phyloP scores from a whole-genome alignment of 2,113 vertebrate genomes.

The Vidua chalybeata region DNA sequence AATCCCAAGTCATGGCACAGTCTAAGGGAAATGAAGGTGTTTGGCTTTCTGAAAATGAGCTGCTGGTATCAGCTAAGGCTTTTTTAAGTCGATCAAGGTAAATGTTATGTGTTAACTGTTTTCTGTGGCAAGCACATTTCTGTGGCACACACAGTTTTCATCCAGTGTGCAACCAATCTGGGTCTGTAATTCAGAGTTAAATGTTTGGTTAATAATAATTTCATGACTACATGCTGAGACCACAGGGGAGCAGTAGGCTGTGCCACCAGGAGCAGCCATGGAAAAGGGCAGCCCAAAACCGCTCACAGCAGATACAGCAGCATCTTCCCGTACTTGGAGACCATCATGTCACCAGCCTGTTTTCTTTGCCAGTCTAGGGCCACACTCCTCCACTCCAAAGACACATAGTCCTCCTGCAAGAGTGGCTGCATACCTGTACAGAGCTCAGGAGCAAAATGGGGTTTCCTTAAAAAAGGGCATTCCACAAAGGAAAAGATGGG shows the following conservation, averaged over 20 bases:
- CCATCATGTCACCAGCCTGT: not conserved
- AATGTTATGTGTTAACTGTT: not conserved
- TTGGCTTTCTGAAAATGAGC: not conserved
- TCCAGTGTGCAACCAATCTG: not conserved
- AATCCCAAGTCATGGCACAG: not conserved
- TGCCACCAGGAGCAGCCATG: accelerated
- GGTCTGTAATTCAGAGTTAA: not conserved
- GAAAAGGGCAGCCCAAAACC: not conserved
- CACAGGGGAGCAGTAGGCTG: not conserved
- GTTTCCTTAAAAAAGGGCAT: not conserved
- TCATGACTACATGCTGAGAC: not conserved
- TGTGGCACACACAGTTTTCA: not conserved
- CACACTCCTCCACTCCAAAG: not conserved
- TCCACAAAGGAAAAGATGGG: not conserved
- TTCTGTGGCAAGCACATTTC: too few relatives aligned
- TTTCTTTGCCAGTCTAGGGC: not conserved
- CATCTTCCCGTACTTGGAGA: not conserved
- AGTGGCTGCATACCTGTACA: not conserved
- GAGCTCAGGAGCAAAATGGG: not conserved
- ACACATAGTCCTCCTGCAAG: not conserved
- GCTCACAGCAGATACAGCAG: accelerated
- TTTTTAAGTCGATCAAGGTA: not conserved
- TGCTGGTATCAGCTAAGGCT: not conserved
- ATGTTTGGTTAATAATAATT: not conserved
- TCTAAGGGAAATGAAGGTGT: not conserved